phyloP scores from a whole-genome alignment of 2,113 vertebrate species.

The Equus przewalskii region DNA sequence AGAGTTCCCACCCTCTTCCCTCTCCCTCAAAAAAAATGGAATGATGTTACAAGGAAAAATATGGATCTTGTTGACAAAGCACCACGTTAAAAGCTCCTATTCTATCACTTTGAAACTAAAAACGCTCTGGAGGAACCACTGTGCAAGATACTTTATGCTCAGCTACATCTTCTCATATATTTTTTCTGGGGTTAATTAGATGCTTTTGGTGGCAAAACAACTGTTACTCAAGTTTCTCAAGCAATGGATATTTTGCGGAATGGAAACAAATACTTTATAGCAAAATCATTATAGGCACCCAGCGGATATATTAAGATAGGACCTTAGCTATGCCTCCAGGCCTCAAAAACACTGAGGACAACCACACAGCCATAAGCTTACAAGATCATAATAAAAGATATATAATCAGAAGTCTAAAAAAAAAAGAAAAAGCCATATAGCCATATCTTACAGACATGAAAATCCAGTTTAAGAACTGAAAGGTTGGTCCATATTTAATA shows the following conservation, averaged over 20 bases:
- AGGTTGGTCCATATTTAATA: neutral
- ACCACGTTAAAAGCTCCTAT: neutral
- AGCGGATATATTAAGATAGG: neutral
- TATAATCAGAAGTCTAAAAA: neutral
- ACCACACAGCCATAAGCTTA: neutral
- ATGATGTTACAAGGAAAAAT: neutral
- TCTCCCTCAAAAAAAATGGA: neutral
- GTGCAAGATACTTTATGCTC: neutral
- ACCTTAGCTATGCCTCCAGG: neutral
- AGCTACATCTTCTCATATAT: neutral
- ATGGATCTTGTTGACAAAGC: neutral
- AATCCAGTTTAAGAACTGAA: neutral
- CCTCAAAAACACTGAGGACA: neutral
- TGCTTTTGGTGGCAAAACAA: neutral
- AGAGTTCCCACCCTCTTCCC: fast-evolving
- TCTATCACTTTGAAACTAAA: neutral
- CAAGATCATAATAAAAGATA: neutral
- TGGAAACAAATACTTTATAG: neutral
- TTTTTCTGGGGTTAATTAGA: neutral
- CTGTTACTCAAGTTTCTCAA: neutral
- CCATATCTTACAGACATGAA: neutral
- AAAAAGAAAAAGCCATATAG: neutral
- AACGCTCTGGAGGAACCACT: neutral
- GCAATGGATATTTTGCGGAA: neutral
- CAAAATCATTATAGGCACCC: neutral